phyloP scores from a whole-genome alignment of 1,140 invertebrate species.

The Cecropterus lyciades region DNA sequence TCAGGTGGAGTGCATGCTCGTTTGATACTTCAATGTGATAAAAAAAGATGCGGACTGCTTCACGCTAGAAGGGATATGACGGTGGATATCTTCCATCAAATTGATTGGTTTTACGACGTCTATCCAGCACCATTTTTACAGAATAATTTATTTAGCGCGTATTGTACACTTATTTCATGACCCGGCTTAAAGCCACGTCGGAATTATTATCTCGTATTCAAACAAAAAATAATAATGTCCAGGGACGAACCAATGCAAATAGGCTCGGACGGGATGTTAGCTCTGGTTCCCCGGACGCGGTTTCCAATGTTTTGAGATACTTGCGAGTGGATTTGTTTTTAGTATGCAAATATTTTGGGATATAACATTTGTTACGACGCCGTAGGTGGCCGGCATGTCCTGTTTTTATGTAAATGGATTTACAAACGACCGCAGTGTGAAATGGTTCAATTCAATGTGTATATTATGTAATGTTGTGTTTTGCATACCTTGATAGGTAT shows the following conservation, averaged over 20 bases:
- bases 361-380: constrained; percentile 7
- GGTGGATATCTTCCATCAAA: no score
- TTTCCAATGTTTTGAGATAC: constrained; percentile 31
- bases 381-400: background rate
- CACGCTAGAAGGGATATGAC: no score
- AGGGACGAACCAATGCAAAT: constrained; percentile 34
- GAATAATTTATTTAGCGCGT: constrained; percentile 76
- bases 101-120: constrained; percentile 7
- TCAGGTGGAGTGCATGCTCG: no score
- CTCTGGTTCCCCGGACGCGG: constrained; percentile 23
- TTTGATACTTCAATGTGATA: no score
- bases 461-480: no score
- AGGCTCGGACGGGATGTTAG: constrained; percentile 31
- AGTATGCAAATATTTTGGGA: constrained; percentile 27
- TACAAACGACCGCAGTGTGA: no score
- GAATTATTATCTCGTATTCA: constrained; percentile 40
- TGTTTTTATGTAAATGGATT: no score
- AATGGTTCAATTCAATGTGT: no score
- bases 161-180: constrained; percentile 73
- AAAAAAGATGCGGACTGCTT: no score
- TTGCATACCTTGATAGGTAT: no score
- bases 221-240: constrained; percentile 41
- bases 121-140: constrained; percentile 74
- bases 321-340: constrained; percentile 25
- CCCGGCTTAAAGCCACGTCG: constrained; percentile 56